Evolutionary conservation across 2,113 vertebrate genomes (phyloP).

Genomic region (Oxygymnocypris stewartii): DNA sequence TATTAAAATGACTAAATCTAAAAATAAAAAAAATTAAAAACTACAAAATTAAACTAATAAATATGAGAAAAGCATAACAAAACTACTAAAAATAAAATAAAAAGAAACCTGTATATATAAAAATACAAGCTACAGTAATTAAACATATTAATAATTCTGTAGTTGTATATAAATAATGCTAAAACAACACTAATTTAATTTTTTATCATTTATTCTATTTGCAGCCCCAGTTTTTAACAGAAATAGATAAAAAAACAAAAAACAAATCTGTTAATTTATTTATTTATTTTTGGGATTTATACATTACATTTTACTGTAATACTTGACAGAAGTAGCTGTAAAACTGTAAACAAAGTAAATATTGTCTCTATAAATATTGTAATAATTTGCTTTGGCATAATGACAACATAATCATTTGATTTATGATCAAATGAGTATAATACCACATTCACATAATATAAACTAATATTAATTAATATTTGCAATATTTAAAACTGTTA

Average conservation of each 20-base stretch:
- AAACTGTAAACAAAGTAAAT: not conserved
- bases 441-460: too few species aligned
- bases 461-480: not conserved
- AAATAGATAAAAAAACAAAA: not conserved
- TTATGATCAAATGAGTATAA: not conserved
- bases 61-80: not conserved
- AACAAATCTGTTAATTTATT: not conserved
- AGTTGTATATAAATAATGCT: not conserved
- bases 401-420: not conserved
- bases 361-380: not conserved
- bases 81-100: not conserved
- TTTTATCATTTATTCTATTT: not conserved
- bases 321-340: not conserved
- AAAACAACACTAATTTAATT: not conserved
- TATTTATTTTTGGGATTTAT: not conserved
- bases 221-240: not conserved
- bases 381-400: not conserved
- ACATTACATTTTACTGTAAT: not conserved
- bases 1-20: not conserved
- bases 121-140: not conserved
- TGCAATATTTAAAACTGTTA: not conserved
- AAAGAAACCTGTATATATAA: not conserved
- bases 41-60: not conserved
- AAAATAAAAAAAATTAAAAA: not conserved
- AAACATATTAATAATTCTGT: not conserved